These are phyloP conservation scores for Ammodytes dubius DNA, from an alignment of 2,113 vertebrate genomes.

Conservation along the genomic window DNA sequence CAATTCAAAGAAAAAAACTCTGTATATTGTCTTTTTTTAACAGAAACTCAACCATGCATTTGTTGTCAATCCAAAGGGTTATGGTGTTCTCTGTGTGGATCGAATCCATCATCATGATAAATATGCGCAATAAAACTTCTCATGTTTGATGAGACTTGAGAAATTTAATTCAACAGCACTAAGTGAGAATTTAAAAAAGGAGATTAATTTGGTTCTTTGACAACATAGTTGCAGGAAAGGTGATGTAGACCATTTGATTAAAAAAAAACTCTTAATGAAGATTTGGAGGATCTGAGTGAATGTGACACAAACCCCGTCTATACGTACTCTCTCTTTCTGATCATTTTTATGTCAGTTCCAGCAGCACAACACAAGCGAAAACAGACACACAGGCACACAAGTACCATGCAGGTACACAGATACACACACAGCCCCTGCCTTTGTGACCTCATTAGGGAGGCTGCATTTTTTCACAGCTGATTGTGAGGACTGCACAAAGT, in stretches of 20 bases:
- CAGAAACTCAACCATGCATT: not conserved
- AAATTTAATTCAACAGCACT: slow-evolving; percentile 38
- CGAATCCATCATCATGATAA: not conserved
- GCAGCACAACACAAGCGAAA: slow-evolving; percentile 31
- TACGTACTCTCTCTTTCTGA: slow-evolving; percentile 14
- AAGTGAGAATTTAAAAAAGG: slow-evolving; percentile 40
- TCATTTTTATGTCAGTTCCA: slow-evolving; percentile 38
- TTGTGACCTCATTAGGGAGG: slow-evolving; percentile 71
- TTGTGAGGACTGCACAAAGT: slow-evolving; percentile 74
- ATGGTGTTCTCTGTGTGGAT: not conserved
- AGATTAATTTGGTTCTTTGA: slow-evolving; percentile 31
- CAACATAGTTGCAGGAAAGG: slow-evolving; percentile 11
- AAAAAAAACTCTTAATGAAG: not conserved
- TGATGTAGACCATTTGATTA: not conserved
- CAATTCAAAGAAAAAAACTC: too few relatives aligned
- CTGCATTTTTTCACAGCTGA: slow-evolving; percentile 77
- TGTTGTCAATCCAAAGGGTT: not conserved
- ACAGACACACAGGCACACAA: slow-evolving; percentile 42
- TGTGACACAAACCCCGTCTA: slow-evolving; percentile 31
- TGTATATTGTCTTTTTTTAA: not conserved
- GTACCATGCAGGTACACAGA: slow-evolving; percentile 51
- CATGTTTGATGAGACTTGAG: slow-evolving; percentile 37
- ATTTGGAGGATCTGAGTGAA: slow-evolving; percentile 27
- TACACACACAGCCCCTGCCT: slow-evolving; percentile 42
- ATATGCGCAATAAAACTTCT: slow-evolving; percentile 37